These are phyloP conservation scores for Drosophila melanocephala DNA, from an alignment of 2,888 invertebrate species.

Conservation along the genomic window DNA sequence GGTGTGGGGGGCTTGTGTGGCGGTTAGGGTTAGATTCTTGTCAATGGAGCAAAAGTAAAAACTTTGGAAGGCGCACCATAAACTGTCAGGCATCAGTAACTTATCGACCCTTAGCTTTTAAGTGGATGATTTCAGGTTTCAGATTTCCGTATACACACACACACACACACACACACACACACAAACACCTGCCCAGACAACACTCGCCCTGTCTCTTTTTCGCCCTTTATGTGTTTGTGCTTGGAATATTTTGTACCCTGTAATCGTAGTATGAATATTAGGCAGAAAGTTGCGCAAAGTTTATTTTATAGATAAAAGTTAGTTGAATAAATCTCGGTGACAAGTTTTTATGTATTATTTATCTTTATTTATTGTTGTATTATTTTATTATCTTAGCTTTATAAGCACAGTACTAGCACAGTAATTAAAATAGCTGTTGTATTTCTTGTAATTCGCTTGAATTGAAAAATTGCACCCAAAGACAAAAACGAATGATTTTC, in stretches of 20 bases:
- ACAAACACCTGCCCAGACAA: slow-evolving; percentile 39
- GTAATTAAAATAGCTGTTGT: background rate
- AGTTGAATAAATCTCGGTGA: background rate
- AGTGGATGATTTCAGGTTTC: slow-evolving; percentile 78
- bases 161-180: slow-evolving; percentile 3
- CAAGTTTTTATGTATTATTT: background rate
- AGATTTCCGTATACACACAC: slow-evolving; percentile 57
- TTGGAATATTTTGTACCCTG: slow-evolving; percentile 19
- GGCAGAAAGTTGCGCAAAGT: background rate
- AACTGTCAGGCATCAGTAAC: slow-evolving; percentile 80
- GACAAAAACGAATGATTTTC: too few relatives aligned
- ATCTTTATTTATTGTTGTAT: background rate
- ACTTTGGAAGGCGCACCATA: slow-evolving; percentile 59
- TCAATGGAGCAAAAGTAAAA: slow-evolving; percentile 42
- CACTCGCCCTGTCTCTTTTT: slow-evolving; percentile 2
- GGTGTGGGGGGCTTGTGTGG: background rate
- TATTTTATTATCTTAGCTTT: background rate
- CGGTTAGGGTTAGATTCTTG: slow-evolving; percentile 26
- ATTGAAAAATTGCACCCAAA: too few relatives aligned
- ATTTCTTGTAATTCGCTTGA: too few relatives aligned
- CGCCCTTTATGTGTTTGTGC: slow-evolving; percentile 2
- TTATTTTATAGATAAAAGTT: background rate
- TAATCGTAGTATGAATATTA: background rate
- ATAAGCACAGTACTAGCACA: too few relatives aligned
- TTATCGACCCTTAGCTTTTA: slow-evolving; percentile 80